Base-by-base conservation (phyloP, 2,797 vertebrate species). In the Brachyrhaphis roseni region DNA sequence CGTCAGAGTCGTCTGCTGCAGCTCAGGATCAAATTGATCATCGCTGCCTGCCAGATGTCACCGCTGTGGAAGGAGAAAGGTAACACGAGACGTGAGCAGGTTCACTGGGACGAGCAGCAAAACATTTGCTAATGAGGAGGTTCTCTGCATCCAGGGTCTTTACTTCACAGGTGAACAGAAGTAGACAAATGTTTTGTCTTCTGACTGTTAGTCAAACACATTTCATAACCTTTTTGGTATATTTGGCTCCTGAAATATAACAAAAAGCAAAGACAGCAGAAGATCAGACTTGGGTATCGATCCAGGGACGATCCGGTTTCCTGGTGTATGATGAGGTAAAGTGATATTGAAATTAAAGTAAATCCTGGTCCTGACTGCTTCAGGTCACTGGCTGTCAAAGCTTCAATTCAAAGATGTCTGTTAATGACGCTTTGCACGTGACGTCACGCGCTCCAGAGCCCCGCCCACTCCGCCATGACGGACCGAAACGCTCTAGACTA, bases 31-130 rank as follows among this genome's bases (percentile, higher is more conserved):
- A 10, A 12, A 2, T 79, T 51, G 1, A 76, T 77, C 70, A 1
- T 72, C 2, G 23, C 72, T 43, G 23, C 55, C 80, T 43, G 84
- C 87, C 84, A 23, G 1, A 26, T 88, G 84, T 77, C 80, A 77
- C 74, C 71, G 81, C 57, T 72, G 75, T 31, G 49, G 34, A 59
- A 46, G 57, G 26, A 16, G 13, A 51, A 11, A 1, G 26, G 80
- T 78, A 45, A 78, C 13, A 10, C 0, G 70, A 84, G 57, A 74
- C 31, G 23, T 5, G 39, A 75, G 3, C 43, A 80, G 73, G 18
- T 18, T 72, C 45, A 47, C 47, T 18, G 18, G 20, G 34, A 57
- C 7, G 6, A 13, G 23, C 6, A 74, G 49, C 11, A 36, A 20
- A 16, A 72, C 28, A 3, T 72, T 49, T 41, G n/a, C 15, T 49